Evolutionary conservation across 1,140 invertebrate genomes (phyloP).

Genomic region (Propsilocerus akamusi): DNA sequence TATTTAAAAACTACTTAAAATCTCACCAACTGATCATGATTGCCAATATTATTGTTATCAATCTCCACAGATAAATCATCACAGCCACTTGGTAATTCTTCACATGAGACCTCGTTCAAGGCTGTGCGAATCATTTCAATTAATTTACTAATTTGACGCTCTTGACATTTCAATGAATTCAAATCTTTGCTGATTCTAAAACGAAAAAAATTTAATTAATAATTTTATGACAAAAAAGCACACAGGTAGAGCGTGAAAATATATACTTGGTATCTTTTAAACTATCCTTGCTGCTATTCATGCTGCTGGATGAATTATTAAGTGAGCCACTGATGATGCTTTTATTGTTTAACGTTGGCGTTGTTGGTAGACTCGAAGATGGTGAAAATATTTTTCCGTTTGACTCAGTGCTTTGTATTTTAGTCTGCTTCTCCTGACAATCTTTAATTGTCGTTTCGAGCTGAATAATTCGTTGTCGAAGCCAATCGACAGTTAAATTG

Average conservation of each 20-base stretch:
- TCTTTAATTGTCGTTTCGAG: slow-evolving; percentile 52
- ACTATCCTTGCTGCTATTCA: slow-evolving; percentile 25
- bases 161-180: slow-evolving; percentile 48
- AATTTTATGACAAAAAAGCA: not conserved
- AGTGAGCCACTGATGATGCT: slow-evolving; percentile 11
- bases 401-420: slow-evolving; percentile 28
- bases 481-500: slow-evolving; percentile 75
- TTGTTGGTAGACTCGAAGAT: slow-evolving; percentile 11
- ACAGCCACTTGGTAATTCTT: slow-evolving; percentile 68
- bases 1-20: slow-evolving; percentile 26
- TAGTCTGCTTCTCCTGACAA: slow-evolving; percentile 39
- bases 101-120: slow-evolving; percentile 67
- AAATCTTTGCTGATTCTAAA: slow-evolving; percentile 26
- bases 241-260: not conserved
- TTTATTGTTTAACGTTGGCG: slow-evolving; percentile 20
- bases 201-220: slow-evolving; percentile 5
- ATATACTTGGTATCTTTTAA: slow-evolving; percentile 24
- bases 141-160: slow-evolving; percentile 60
- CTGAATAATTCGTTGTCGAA: slow-evolving; percentile 55
- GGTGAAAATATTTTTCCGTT: slow-evolving; percentile 14
- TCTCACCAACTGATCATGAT: slow-evolving; percentile 22
- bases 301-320: not conserved
- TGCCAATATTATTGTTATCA: slow-evolving; percentile 19
- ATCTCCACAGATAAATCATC: slow-evolving; percentile 45
- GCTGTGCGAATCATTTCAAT: slow-evolving; percentile 63